A percentile compares a stretch with the other conserved stretches of the same genome.
phyloP scores from a whole-genome alignment of 2,113 vertebrate genomes.

The Astur gentilis region DNA sequence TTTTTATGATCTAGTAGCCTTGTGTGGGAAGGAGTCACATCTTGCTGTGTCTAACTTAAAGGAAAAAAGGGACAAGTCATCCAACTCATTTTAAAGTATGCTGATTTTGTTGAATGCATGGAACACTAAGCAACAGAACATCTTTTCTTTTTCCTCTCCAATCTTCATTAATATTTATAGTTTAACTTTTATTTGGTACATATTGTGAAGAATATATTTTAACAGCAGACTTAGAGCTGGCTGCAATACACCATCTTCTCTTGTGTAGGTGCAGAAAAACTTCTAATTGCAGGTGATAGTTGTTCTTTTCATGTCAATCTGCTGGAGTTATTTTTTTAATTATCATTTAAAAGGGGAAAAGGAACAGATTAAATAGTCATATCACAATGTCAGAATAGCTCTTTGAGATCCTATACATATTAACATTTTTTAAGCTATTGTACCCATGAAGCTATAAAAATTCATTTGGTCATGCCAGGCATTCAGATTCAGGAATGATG shows the following conservation, averaged over 20 bases:
- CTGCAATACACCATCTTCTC: neutral
- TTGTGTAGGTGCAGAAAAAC: slow-evolving; percentile 2
- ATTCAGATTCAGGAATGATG: neutral
- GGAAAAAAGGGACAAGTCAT: slow-evolving; percentile 13
- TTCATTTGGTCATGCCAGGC: neutral
- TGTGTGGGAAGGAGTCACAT: slow-evolving; percentile 48
- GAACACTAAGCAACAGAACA: slow-evolving; percentile 32
- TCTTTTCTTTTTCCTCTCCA: slow-evolving; percentile 16
- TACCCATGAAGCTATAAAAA: neutral
- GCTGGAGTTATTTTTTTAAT: neutral
- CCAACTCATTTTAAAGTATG: slow-evolving; percentile 14
- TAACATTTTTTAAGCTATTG: neutral
- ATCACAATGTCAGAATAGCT: neutral
- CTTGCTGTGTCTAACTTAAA: slow-evolving; percentile 37
- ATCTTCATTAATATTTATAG: slow-evolving; percentile 50
- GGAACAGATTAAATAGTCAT: neutral
- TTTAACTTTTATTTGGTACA: slow-evolving; percentile 43
- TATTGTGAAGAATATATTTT: slow-evolving; percentile 41
- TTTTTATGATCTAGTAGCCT: slow-evolving; percentile 51
- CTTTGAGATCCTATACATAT: neutral
- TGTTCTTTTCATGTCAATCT: neutral
- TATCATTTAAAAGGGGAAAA: neutral
- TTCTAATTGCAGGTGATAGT: slow-evolving; percentile 35
- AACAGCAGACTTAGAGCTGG: neutral
- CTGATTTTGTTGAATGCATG: slow-evolving; percentile 27